Evolutionary conservation across 2,888 invertebrate species (phyloP), one percentile per base, ranked within the genome.

Genomic region (Apodemia duryi): DNA sequence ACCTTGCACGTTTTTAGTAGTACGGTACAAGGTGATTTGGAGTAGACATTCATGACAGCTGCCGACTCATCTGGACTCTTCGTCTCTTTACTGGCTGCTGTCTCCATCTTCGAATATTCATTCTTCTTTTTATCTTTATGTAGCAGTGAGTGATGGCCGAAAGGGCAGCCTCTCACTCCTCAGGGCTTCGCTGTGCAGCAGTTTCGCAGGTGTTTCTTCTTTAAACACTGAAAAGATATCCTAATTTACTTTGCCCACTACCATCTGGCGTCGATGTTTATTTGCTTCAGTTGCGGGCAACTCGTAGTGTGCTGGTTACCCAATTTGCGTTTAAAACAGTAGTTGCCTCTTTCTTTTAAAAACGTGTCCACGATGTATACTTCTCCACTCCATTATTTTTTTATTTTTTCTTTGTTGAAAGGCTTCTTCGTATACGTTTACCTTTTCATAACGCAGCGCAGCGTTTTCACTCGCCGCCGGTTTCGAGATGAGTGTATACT

Each of bases 1-100:
- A 49, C 11, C 49, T 49, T 49, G 49, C 49, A 49, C n/a, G 49
- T 49, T n/a, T 49, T n/a, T n/a, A 49, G 49, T 49, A 49, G 49
- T 1, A 49, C 49, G 49, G 49, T 13, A n/a, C 13, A 13, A 5
- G 13, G 49, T 13, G 49, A 49, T 6, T n/a, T n/a, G 6, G n/a
- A 13, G 11, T 13, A 3, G 32, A 32, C 32, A 1, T 32, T 32
- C 32, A 4, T 49, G 49, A 5, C 6, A 11, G 13, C 13, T 49
- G 49, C 49, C 7, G 4, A 11, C 13, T 6, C 49, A n/a, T 49
- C n/a, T 13, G 13, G 2, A 49, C n/a, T 49, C 1, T 49, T 49
- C 49, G 6, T 49, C 2, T 13, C 1, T 1, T n/a, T n/a, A 49
- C 13, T 11, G 13, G 7, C 49, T 7, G n/a, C 49, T 49, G n/a